Conservation (phyloP, 2,113 vertebrate species). For the Saguinus imperator region DNA sequence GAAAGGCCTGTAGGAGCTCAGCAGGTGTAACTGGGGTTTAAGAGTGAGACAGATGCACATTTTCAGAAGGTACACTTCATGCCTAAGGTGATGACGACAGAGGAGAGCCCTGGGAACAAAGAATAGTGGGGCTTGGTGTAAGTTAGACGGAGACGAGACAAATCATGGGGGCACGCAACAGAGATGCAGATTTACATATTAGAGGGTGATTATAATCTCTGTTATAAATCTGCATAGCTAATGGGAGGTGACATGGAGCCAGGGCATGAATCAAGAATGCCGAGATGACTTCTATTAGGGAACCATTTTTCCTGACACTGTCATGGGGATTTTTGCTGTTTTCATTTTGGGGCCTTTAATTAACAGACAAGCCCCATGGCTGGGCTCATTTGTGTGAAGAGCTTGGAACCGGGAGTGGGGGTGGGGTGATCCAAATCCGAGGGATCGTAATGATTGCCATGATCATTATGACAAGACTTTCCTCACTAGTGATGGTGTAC, state of each 20-base stretch:
- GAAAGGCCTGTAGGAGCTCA: neutral
- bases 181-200: neutral
- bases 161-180: neutral
- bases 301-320: neutral
- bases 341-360: constrained; percentile 60
- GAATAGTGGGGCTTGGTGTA: neutral
- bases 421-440: neutral
- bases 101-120: neutral
- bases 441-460: neutral
- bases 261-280: constrained; percentile 16
- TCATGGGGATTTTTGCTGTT: neutral
- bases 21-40: no score
- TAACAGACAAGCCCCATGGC: neutral
- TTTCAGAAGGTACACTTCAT: neutral
- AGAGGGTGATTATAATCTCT: constrained; percentile 55
- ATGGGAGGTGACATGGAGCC: neutral
- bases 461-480: constrained; percentile 57
- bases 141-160: neutral
- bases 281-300: neutral
- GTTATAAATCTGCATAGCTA: constrained; percentile 36
- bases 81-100: neutral
- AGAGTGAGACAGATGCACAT: neutral
- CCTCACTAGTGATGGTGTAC: neutral
- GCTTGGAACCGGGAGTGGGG: neutral
- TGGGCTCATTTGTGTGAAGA: neutral